These are phyloP conservation scores for Brassicogethes aeneus DNA, from an alignment of 2,888 invertebrate genomes.

Conservation along the genomic window DNA sequence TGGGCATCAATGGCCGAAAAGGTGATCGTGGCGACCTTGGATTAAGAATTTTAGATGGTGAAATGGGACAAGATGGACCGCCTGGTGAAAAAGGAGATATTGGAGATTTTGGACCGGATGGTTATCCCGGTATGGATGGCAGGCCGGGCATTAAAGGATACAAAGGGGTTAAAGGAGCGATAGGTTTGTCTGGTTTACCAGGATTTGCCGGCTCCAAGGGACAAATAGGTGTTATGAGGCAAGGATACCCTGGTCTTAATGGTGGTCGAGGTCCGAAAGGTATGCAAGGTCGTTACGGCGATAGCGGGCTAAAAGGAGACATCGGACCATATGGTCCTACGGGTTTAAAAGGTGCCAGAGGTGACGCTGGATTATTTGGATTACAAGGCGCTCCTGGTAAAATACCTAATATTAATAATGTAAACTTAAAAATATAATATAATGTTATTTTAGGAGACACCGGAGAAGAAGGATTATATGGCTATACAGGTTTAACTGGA, in stretches of 20 bases:
- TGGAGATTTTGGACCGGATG: conserved; percentile 37
- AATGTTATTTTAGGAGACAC: conserved; percentile 18
- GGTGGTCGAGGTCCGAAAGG: conserved; percentile 25
- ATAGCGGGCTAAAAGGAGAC: conserved; percentile 34
- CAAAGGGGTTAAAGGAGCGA: conserved; percentile 35
- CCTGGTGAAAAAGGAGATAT: conserved; percentile 35
- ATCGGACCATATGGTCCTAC: conserved; percentile 28
- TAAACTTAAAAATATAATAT: not conserved
- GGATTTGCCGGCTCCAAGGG: conserved; percentile 34
- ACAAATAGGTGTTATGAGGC: conserved; percentile 28
- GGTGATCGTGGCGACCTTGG: conserved; percentile 52
- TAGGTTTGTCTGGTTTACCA: conserved; percentile 33
- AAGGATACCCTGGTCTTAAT: conserved; percentile 29
- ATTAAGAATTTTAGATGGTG: conserved; percentile 44
- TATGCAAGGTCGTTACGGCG: conserved; percentile 32
- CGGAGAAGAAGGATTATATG: conserved; percentile 39
- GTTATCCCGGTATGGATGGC: conserved; percentile 33
- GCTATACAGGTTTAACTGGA: conserved; percentile 31
- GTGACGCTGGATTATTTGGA: conserved; percentile 30
- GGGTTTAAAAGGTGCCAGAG: conserved; percentile 31
- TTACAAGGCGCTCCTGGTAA: conserved; percentile 26
- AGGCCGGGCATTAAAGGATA: conserved; percentile 32
- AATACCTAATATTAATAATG: conserved; percentile 2
- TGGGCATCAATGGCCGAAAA: conserved; percentile 36
- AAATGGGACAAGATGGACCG: conserved; percentile 37